Evolutionary conservation across 2,888 invertebrate species (phyloP).

Genomic region (Meteorus cinctellus): DNA sequence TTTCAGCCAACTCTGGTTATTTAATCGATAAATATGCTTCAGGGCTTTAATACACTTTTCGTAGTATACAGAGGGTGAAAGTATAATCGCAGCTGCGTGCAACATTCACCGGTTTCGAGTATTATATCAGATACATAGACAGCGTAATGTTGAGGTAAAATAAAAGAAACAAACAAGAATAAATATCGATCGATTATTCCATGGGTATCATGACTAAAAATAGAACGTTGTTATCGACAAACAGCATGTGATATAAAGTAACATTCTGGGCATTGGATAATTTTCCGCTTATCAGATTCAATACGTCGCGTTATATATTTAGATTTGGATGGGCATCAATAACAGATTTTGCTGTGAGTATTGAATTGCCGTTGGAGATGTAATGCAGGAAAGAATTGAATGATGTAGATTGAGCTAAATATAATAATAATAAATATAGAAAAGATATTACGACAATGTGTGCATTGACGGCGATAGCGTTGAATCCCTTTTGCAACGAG

Average conservation of each 20-base stretch:
- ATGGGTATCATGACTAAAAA: slow-evolving; percentile 24
- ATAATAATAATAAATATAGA: slow-evolving; percentile 27
- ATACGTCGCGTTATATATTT: neutral
- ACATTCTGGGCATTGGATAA: slow-evolving; percentile 4
- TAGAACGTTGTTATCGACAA: slow-evolving; percentile 6
- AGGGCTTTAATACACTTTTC: slow-evolving; percentile 32
- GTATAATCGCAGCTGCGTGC: slow-evolving; percentile 24
- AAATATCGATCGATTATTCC: slow-evolving; percentile 35
- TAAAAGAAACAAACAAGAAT: slow-evolving; percentile 42
- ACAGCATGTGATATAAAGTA: slow-evolving; percentile 6
- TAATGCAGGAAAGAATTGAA: neutral
- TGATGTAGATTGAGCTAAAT: neutral
- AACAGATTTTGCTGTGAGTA: neutral
- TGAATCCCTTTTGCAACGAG: slow-evolving; percentile 35
- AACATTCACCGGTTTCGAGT: slow-evolving; percentile 8
- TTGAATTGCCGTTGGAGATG: neutral
- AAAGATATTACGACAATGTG: slow-evolving; percentile 32
- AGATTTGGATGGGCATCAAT: neutral
- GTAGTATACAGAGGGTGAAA: slow-evolving; percentile 22
- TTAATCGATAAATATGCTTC: slow-evolving; percentile 44
- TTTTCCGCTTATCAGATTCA: neutral
- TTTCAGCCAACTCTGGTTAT: slow-evolving; percentile 38
- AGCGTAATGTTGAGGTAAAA: slow-evolving; percentile 32
- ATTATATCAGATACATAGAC: slow-evolving; percentile 7
- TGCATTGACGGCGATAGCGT: slow-evolving; percentile 32